Evolutionary conservation across 2,888 invertebrate genomes (phyloP).

Genomic region (Coleophora deauratella): DNA sequence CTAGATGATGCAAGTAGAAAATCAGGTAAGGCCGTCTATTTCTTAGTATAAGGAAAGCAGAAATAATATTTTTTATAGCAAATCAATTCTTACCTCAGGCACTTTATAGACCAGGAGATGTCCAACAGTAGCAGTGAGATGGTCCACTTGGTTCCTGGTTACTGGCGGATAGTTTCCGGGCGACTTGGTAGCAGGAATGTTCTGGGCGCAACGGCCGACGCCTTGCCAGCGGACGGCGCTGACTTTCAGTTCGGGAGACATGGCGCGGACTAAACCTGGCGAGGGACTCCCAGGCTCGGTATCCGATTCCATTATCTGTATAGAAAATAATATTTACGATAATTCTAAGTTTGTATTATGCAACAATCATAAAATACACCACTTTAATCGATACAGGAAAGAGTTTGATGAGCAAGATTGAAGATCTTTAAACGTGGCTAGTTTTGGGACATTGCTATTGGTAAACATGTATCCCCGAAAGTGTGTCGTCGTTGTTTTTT

Average conservation of each 20-base stretch:
- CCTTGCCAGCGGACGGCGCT: slow-evolving; percentile 78
- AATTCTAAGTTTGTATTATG: too few relatives aligned
- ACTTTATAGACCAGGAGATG: slow-evolving; percentile 87
- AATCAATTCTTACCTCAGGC: slow-evolving; percentile 77
- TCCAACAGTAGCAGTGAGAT: slow-evolving; percentile 87
- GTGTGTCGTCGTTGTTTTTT: too few relatives aligned
- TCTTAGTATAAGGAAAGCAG: too few relatives aligned
- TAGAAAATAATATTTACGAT: background rate
- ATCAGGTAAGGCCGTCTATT: too few relatives aligned
- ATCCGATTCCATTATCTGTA: slow-evolving; percentile 56
- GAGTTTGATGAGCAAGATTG: too few relatives aligned
- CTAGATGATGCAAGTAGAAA: too few relatives aligned
- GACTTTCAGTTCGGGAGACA: slow-evolving; percentile 79
- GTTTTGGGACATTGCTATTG: too few relatives aligned
- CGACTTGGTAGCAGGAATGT: slow-evolving; percentile 56
- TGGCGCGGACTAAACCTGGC: slow-evolving; percentile 70
- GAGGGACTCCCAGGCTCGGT: slow-evolving; percentile 76
- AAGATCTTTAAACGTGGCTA: too few relatives aligned
- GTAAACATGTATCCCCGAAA: too few relatives aligned
- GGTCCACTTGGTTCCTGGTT: slow-evolving; percentile 88
- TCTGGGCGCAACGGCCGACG: slow-evolving; percentile 78
- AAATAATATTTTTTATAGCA: too few relatives aligned
- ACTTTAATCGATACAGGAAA: too few relatives aligned
- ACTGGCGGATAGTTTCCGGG: slow-evolving; percentile 83
- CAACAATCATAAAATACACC: too few relatives aligned